Percentiles rank a stretch among this genome's conserved stretches.
These are phyloP conservation scores for Solea solea DNA, from an alignment of 2,113 vertebrate genomes.

Conservation along the genomic window DNA sequence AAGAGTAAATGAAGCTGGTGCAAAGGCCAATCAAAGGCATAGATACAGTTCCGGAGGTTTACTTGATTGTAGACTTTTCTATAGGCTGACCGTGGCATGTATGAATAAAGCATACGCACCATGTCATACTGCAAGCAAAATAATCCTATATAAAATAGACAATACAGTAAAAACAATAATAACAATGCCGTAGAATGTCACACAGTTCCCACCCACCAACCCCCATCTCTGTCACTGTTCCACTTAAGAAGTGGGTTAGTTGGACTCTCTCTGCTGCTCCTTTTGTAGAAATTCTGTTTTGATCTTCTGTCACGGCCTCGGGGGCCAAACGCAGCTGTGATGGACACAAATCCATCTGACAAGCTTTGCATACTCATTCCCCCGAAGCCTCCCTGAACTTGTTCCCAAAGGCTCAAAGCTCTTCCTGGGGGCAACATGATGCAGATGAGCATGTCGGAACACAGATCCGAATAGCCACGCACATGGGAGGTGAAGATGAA, in stretches of 20 bases:
- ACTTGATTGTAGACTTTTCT: background rate
- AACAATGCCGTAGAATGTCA: conserved; percentile 39
- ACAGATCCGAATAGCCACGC: conserved; percentile 32
- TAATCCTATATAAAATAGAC: background rate
- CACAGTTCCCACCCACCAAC: background rate
- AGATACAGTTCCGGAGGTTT: background rate
- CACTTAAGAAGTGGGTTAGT: conserved; percentile 71
- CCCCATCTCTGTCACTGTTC: conserved; percentile 44
- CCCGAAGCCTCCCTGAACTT: conserved; percentile 41
- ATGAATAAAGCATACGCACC: too few species aligned
- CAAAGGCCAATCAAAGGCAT: conserved; percentile 20
- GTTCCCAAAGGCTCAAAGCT: conserved; percentile 64
- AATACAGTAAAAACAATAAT: conserved; percentile 1
- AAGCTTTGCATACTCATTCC: conserved; percentile 61
- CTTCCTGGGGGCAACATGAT: conserved; percentile 42
- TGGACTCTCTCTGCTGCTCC: conserved; percentile 59
- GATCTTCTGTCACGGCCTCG: conserved; percentile 60
- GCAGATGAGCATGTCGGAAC: conserved; percentile 48
- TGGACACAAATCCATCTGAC: conserved; percentile 75
- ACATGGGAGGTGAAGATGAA: conserved; percentile 4
- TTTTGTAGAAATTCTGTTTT: conserved; percentile 69
- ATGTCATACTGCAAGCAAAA: background rate
- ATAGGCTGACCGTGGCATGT: background rate
- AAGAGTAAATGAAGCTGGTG: conserved; percentile 2
- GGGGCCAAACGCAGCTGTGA: conserved; percentile 61